Percentiles rank a stretch among this genome's conserved stretches.
Conservation (phyloP, 1,140 invertebrate species). For the Neocloeon triangulifer region DNA sequence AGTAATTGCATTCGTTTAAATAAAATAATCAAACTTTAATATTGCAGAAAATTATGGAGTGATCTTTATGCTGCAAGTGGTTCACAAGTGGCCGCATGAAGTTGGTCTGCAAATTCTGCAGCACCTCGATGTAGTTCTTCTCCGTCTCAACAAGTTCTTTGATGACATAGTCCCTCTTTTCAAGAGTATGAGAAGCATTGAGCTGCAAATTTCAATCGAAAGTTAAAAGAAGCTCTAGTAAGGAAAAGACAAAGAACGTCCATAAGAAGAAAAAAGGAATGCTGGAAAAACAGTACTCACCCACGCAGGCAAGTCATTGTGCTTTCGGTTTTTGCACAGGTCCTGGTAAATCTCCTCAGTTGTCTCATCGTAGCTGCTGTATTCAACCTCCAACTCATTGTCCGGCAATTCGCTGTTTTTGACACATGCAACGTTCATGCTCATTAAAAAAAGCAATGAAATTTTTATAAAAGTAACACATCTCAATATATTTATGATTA, state of each 20-base stretch:
- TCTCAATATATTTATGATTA: conserved; percentile 3
- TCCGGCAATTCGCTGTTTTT: conserved; percentile 18
- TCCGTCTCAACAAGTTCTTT: conserved; percentile 92
- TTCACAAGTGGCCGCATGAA: conserved; percentile 56
- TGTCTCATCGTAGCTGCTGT: conserved; percentile 36
- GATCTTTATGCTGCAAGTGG: conserved; percentile 46
- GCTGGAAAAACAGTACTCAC: too few species aligned
- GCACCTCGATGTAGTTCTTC: conserved; percentile 85
- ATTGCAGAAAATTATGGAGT: conserved; percentile 61
- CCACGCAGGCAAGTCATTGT: too few species aligned
- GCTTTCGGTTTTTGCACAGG: too few species aligned
- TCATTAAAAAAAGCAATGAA: conserved; percentile 18
- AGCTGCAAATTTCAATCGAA: too few species aligned
- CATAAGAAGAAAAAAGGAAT: too few species aligned
- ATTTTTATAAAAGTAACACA: conserved; percentile 7
- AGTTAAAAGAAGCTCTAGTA: too few species aligned
- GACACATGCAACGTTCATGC: conserved; percentile 18
- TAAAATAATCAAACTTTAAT: conserved; percentile 45
- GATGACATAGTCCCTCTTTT: conserved; percentile 88
- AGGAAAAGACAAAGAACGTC: too few species aligned
- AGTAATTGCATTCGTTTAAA: conserved; percentile 1
- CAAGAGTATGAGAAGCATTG: conserved; percentile 15
- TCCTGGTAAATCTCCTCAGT: conserved; percentile 67
- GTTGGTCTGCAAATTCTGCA: conserved; percentile 64
- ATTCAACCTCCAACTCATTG: too few species aligned